A percentile compares a stretch with the other conserved stretches of the same genome.
Conservation (phyloP, 2,888 invertebrate species). For the Phanerotoma sp. region DNA sequence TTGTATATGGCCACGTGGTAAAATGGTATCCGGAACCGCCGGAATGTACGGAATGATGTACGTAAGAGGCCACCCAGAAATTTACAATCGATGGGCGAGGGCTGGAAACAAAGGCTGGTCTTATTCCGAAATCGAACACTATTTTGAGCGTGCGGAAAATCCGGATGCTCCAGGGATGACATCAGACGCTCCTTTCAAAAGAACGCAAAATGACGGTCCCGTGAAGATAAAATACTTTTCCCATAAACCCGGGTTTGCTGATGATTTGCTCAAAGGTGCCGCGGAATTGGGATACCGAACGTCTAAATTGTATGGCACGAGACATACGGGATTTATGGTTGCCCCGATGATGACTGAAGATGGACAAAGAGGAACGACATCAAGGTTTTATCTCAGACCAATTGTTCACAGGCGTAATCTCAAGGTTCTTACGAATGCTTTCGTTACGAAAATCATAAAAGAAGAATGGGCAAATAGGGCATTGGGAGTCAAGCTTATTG, state of each 20-base stretch:
- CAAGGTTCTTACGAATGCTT: slow-evolving; percentile 58
- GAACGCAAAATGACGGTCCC: slow-evolving; percentile 38
- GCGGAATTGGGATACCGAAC: slow-evolving; percentile 54
- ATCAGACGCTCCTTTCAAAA: slow-evolving; percentile 32
- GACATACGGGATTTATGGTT: slow-evolving; percentile 55
- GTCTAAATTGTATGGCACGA: slow-evolving; percentile 40
- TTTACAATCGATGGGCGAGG: slow-evolving; percentile 63
- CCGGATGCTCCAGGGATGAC: slow-evolving; percentile 41
- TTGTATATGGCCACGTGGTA: slow-evolving; percentile 60
- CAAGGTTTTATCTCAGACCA: slow-evolving; percentile 60
- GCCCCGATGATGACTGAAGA: slow-evolving; percentile 56
- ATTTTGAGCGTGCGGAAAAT: slow-evolving; percentile 62
- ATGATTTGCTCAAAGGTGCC: slow-evolving; percentile 48
- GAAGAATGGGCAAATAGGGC: slow-evolving; percentile 59
- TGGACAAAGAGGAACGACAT: slow-evolving; percentile 60
- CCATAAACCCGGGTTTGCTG: slow-evolving; percentile 45
- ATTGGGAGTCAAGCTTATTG: slow-evolving; percentile 60
- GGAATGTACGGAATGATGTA: slow-evolving; percentile 68
- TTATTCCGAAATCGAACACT: slow-evolving; percentile 59
- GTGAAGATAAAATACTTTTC: slow-evolving; percentile 51
- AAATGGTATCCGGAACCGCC: slow-evolving; percentile 64
- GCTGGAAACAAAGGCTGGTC: slow-evolving; percentile 63
- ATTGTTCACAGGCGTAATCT: slow-evolving; percentile 55
- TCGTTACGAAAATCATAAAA: slow-evolving; percentile 56
- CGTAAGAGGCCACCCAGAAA: slow-evolving; percentile 61